phyloP scores from a whole-genome alignment of 2,797 vertebrate species.

The Girardinus metallicus region DNA sequence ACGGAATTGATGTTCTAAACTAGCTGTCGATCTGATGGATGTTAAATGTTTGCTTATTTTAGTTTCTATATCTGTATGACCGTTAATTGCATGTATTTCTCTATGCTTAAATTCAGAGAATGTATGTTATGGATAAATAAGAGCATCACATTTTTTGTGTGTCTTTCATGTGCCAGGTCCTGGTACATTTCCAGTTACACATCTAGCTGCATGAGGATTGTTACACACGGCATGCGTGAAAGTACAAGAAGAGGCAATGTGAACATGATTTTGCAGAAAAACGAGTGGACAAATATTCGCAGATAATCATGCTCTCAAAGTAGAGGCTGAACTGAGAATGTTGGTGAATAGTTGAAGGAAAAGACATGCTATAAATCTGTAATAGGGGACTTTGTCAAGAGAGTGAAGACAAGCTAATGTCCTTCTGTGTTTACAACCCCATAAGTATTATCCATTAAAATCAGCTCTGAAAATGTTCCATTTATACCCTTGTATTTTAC shows the following conservation, averaged over 20 bases:
- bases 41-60: not conserved
- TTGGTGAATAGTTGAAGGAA: not conserved
- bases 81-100: not conserved
- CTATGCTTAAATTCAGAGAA: not conserved
- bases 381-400: not conserved
- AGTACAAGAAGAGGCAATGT: not conserved
- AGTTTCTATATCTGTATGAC: not conserved
- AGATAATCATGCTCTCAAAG: constrained; percentile 33
- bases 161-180: constrained; percentile 2
- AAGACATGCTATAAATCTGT: constrained; percentile 6
- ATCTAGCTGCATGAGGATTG: constrained; percentile 5
- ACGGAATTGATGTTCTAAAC: not conserved
- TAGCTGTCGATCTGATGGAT: not conserved
- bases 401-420: not conserved
- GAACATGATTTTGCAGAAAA: not conserved
- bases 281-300: constrained; percentile 36
- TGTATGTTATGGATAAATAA: not conserved
- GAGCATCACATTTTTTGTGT: constrained; percentile 7
- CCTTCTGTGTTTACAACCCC: constrained; percentile 26
- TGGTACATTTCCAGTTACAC: not conserved
- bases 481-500: constrained; percentile 30
- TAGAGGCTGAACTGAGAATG: constrained; percentile 13
- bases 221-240: not conserved
- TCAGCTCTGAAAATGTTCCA: constrained; percentile 6
- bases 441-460: constrained; percentile 32